Base-by-base conservation (phyloP, 2,888 invertebrate species). In the Bedellia somnulentella region DNA sequence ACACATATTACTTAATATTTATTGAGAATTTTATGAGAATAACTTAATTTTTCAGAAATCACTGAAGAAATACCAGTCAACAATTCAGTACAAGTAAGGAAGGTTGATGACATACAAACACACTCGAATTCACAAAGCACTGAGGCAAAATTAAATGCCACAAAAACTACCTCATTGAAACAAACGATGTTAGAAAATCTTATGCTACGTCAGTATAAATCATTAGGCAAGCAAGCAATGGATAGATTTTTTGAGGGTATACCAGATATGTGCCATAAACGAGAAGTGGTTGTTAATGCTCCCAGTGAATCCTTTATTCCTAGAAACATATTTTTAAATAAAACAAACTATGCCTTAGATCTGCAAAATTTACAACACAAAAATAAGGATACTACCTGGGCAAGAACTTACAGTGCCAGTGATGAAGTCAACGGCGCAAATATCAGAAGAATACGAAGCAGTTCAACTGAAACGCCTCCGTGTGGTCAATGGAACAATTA, bases 281-380 rank as follows among this genome's bases (percentile, higher is more conserved):
- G 45, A 15, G 30, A 47, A n/a, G 46, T 60, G 2, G 47, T 47
- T 14, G 32, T 68, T 0, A 52, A 52, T 28, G 52, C 48, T 4
- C 68, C 73, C 2, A 47, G 54, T 3, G 51, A 52, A 33, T 33
- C 48, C 30, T 47, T 44, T 27, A 39, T 71, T 30, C 73, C 73
- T 5, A 42, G 49, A 35, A 58, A 57, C 38, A 45, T 71, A 29
- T 49, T 45, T 31, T 45, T 64, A n/a, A 57, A 52, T 32, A 57
- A 57, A 29, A 35, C 47, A 5, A 37, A 34, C n/a, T 70, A 67
- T 41, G 41, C 43, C 2, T 30, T 73, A 2, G 57, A 68, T 43
- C 17, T 68, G 14, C 39, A 49, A 9, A 47, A 41, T 30, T 37
- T 68, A 8, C 44, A 37, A 32, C 43, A 37, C 6, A 57, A 44